Percentiles rank a stretch among this genome's conserved stretches.
phyloP scores from a whole-genome alignment of 2,888 invertebrate genomes.

The Tenodera sinensis region DNA sequence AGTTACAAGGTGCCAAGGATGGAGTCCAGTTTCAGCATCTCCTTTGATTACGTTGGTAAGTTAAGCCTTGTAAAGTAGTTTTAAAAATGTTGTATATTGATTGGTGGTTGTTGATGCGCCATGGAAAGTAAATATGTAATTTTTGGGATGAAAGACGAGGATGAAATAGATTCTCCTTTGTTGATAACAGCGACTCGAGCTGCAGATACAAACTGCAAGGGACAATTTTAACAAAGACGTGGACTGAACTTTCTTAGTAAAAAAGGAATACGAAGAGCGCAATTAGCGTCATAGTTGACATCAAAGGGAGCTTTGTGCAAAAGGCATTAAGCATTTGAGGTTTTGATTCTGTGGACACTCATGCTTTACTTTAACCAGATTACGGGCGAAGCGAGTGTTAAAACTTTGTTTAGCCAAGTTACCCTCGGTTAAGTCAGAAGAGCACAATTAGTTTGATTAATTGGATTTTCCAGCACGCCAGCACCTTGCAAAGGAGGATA shows the following conservation, averaged over 20 bases:
- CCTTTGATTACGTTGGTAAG: too few relatives aligned
- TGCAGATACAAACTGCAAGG: too few relatives aligned
- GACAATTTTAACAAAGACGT: background rate
- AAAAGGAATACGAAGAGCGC: background rate
- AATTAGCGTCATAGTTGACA: background rate
- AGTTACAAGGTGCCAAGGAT: too few relatives aligned
- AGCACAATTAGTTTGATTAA: background rate
- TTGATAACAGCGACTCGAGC: too few relatives aligned
- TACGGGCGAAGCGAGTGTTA: background rate
- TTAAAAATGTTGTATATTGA: too few relatives aligned
- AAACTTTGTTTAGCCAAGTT: background rate
- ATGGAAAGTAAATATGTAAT: too few relatives aligned
- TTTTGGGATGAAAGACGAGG: too few relatives aligned
- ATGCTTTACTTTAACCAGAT: background rate
- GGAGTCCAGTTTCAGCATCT: too few relatives aligned
- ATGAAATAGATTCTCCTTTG: too few relatives aligned
- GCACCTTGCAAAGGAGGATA: background rate
- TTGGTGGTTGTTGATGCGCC: too few relatives aligned
- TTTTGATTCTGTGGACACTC: background rate
- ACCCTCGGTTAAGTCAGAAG: background rate
- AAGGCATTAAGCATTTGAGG: background rate
- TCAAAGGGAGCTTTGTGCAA: background rate
- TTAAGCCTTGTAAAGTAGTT: too few relatives aligned
- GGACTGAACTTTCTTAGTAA: background rate
- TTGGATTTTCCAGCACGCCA: background rate